These are phyloP conservation scores for Rhinichthys klamathensis DNA, from an alignment of 2,113 vertebrate species.

Conservation along the genomic window DNA sequence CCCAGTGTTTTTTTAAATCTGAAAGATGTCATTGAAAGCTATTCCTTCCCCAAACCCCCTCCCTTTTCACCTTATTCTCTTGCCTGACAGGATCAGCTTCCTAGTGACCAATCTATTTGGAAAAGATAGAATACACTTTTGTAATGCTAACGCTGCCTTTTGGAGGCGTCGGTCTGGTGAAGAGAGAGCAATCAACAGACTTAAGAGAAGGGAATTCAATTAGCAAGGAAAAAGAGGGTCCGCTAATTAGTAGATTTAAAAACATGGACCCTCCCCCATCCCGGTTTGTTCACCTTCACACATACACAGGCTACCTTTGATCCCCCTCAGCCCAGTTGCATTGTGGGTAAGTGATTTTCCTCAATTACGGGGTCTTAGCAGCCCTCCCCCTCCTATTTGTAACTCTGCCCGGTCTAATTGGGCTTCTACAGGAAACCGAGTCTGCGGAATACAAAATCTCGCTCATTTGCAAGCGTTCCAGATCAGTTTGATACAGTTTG, in stretches of 20 bases:
- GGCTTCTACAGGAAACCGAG: conserved; percentile 36
- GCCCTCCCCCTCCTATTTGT: conserved; percentile 31
- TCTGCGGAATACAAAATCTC: conserved; percentile 25
- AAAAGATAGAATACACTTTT: conserved; percentile 75
- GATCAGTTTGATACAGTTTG: conserved; percentile 33
- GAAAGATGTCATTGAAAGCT: conserved; percentile 73
- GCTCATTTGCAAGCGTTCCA: conserved; percentile 31
- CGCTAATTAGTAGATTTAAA: conserved; percentile 80
- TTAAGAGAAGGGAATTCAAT: conserved; percentile 72
- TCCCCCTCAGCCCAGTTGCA: conserved; percentile 48
- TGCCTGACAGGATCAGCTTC: conserved; percentile 57
- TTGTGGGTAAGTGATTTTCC: conserved; percentile 54
- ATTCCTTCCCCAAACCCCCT: conserved; percentile 52
- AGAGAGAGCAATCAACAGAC: conserved; percentile 71
- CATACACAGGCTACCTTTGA: conserved; percentile 57
- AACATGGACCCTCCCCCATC: conserved; percentile 62
- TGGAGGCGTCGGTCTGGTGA: conserved; percentile 66
- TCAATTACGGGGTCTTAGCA: conserved; percentile 32
- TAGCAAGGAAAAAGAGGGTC: conserved; percentile 72
- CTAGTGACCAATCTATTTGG: conserved; percentile 73
- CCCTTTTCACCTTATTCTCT: conserved; percentile 51
- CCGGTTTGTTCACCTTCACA: conserved; percentile 50
- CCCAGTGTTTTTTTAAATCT: conserved; percentile 73
- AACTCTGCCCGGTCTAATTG: conserved; percentile 49
- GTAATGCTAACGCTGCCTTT: conserved; percentile 78